Conservation (phyloP, 2,797 vertebrate species). For the Cossypha dichroa region DNA sequence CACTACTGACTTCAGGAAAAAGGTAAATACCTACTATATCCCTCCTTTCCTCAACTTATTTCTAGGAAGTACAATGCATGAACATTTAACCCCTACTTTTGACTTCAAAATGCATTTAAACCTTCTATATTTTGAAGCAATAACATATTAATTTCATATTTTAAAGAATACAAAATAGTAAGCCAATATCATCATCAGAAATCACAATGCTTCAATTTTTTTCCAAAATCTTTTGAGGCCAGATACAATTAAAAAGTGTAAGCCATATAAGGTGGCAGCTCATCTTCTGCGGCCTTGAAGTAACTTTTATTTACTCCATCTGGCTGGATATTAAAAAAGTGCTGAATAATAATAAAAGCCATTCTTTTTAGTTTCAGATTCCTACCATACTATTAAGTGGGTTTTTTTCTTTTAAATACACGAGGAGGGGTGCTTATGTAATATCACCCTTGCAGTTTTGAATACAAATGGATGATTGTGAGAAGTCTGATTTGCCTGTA, state of each 20-base stretch:
- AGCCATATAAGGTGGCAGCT: background rate
- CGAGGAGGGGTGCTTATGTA: rapidly evolving
- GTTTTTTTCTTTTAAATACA: background rate
- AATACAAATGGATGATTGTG: background rate
- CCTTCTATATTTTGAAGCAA: background rate
- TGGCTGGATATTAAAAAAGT: background rate
- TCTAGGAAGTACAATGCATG: background rate
- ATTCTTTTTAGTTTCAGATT: background rate
- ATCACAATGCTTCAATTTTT: background rate
- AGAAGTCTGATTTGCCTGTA: background rate
- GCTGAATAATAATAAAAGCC: background rate
- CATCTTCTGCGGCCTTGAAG: background rate
- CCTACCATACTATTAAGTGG: background rate
- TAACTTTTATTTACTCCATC: background rate
- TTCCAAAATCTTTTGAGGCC: background rate
- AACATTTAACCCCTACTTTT: background rate
- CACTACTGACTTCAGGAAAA: background rate
- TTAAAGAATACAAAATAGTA: background rate
- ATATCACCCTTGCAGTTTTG: background rate
- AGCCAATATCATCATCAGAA: background rate
- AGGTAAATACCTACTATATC: background rate
- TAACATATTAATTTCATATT: background rate
- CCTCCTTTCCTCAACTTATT: background rate
- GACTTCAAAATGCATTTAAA: background rate
- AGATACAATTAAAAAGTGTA: background rate